A percentile compares a stretch with the other conserved stretches of the same genome.
phyloP scores from a whole-genome alignment of 2,113 vertebrate genomes.

The Zosterops lateralis region DNA sequence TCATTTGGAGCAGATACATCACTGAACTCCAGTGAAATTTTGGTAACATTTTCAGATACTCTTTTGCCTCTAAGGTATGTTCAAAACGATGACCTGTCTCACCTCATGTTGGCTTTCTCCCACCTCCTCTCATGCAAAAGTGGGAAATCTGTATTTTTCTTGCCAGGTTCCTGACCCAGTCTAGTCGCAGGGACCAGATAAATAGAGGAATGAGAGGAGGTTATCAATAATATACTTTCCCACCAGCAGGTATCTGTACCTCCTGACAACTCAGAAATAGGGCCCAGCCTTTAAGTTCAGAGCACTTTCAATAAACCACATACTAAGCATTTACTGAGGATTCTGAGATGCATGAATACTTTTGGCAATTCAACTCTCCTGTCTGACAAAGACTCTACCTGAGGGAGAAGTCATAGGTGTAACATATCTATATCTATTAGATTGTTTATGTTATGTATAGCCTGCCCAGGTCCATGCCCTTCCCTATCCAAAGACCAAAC shows the following conservation, averaged over 20 bases:
- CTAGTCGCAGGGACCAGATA: neutral
- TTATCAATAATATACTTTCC: neutral
- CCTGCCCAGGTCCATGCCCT: neutral
- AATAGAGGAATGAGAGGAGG: neutral
- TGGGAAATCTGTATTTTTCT: neutral
- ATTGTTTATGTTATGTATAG: neutral
- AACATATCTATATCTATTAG: no score
- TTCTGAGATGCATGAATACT: neutral
- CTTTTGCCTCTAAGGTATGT: neutral
- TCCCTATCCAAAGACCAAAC: neutral
- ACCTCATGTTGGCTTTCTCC: neutral
- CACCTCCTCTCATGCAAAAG: neutral
- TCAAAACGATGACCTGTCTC: neutral
- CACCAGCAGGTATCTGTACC: neutral
- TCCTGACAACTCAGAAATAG: neutral
- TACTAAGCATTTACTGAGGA: neutral
- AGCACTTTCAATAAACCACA: neutral
- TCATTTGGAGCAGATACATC: neutral
- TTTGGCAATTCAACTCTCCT: rapidly evolving
- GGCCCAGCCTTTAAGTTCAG: neutral
- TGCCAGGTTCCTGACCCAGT: neutral
- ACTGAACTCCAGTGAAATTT: neutral
- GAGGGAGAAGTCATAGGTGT: neutral
- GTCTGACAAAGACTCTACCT: neutral
- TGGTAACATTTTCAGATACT: neutral